Evolutionary conservation across 37 sponge, comb jelly and placozoan genomes (phyloP), one percentile per base, ranked within the genome.

Genomic region (Lycopodina hypogea): DNA sequence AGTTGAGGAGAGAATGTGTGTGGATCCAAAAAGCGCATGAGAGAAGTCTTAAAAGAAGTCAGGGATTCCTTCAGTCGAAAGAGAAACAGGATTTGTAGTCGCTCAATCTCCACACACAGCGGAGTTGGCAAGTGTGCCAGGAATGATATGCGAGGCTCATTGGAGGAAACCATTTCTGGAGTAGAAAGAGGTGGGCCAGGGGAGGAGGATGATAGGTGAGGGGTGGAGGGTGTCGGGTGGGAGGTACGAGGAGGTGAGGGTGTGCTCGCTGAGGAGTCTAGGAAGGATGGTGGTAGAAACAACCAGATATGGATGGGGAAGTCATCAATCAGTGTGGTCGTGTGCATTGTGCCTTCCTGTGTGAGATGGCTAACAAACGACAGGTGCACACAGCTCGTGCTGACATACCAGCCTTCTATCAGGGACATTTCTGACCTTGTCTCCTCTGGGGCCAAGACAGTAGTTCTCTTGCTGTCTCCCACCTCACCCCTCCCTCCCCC

Each of bases 301-400:
- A 91, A 11, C 92, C 92, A 91, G 9, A 82, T 36, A 23, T 53
- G 67, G 14, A 91, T 14, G 15, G 92, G 92, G 48, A 91, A 91
- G 56, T 91, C 92, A 2, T 68, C 34, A 23, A 91, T 61, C 38
- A 91, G 83, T 23, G 66, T 33, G 32, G 23, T 86, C 9, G 92
- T 74, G 17, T 75, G 19, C 8, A 78, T 80, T 1, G 92, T 91
- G 19, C 75, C 77, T 28, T 78, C 45, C 42, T 86, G 74, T 1
- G 52, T 79, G 53, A 68, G 56, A 48, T 50, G 57, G 12, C 79
- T 74, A 9, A 64, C 83, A 22, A 91, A 87, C 3, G 80, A 26
- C 21, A 91, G 38, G 18, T 66, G 67, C 21, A 91, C 77, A 60
- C 92, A 91, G 39, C 66, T 37, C 11, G 85, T 84, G 32, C 58